Base-by-base conservation (phyloP, 2,113 vertebrate genomes). In the Myiozetetes cayanensis region DNA sequence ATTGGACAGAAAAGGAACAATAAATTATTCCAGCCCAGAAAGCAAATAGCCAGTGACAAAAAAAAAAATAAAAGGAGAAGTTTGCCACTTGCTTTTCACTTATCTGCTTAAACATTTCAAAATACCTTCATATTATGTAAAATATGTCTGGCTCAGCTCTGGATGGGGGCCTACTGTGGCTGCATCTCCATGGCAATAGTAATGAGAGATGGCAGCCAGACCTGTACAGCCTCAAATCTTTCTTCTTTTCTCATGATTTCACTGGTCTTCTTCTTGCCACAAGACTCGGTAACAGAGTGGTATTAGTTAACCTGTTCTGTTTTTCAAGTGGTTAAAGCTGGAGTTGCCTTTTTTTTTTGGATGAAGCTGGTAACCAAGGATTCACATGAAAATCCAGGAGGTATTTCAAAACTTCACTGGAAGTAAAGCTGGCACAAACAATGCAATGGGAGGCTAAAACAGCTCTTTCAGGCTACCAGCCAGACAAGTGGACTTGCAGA, bases 11-110 rank as follows among this genome's bases (percentile, higher is more conserved):
- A 94, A 94, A 85, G 14, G 78, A 94, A 66, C 13, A 70, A 85
- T 93, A 97, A 94, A 96, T 96, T 94, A 95, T 95, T 94, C 80
- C 75, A 75, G 50, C 56, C 84, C 77, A 73, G 35, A 95, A 93
- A 94, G 72, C 50, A 93, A 93, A 97, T 47, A 94, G 59, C 19
- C 87, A 79, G 52, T 77, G 92, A 84, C 76, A 44, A 84, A 96
- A 91, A 68, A 82, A 72, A 63, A 87, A 81, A 89, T 85, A 74
- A 78, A 78, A 43, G n/a, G 31, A 63, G 27, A 55, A 49, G 30
- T 85, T 86, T 90, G 78, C 59, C 71, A 76, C 78, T 92, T 94
- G 76, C 44, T 96, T 96, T 96, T 88, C 65, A 94, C 62, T 79
- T 87, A 88, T 77, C 79, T 88, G 83, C 31, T 39, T 65, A 23